Evolutionary conservation across 2,113 vertebrate genomes (phyloP), one percentile per base, ranked within the genome.

Genomic region (Epinephelus lanceolatus): DNA sequence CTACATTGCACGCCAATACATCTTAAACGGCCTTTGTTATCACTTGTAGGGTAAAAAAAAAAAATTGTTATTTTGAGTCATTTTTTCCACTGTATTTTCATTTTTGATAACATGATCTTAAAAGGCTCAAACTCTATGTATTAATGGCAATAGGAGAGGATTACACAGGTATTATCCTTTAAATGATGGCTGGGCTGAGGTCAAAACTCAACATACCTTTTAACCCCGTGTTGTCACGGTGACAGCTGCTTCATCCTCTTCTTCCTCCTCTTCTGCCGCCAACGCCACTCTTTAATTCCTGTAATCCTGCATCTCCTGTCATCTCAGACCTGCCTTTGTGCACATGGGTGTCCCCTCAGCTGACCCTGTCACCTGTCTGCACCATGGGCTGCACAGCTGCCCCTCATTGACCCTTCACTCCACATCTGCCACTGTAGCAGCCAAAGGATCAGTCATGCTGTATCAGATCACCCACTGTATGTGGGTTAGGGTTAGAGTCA

Each of bases 301-400:
- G 67, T 86, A 82, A 88, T 89, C 78, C 81, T 23, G 1, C 71
- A 45, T 68, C 56, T 72, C 45, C 67, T 62, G 15, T 55, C 30
- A 14, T 53, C n/a, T 79, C 71, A 40, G 66, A 72, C 47, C 53
- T 45, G 83, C 40, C 6, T 7, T 52, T 61, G 77, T 70, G 53
- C 71, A 65, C 42, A 33, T 57, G 52, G 5, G 52, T 33, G 56
- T 25, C 76, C 49, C 49, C 12, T 66, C 23, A 72, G 60, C 49
- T 65, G 51, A 70, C 68, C 70, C 57, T 17, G 40, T 25, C 57
- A 17, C 21, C 51, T 61, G 53, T 42, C 47, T 51, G 49, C 15
- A 37, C 33, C 33, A 37, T 37, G 33, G 33, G 5, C 60, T 15
- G 45, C n/a, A 15, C 40, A 13, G 47, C 52, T 13, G 51, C 37